These are phyloP conservation scores for Alexandromys oeconomus DNA, from an alignment of 2,797 vertebrate genomes.

Conservation along the genomic window DNA sequence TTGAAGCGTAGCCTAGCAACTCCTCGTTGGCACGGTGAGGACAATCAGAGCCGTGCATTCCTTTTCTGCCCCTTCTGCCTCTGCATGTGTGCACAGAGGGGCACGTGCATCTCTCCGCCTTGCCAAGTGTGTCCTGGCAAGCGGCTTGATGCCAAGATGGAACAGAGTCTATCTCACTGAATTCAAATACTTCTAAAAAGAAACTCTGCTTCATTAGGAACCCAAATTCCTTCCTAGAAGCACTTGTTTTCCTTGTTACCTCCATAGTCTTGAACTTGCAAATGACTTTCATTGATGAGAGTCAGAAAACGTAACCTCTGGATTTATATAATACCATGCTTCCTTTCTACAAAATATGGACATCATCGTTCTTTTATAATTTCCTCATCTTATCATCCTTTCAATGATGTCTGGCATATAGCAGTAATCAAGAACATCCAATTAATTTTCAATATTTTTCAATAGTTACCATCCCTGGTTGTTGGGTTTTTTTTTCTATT, in stretches of 20 bases:
- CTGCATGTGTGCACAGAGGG: no score
- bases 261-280: not conserved
- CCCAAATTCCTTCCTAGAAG: not conserved
- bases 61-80: not conserved
- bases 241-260: not conserved
- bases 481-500: not conserved
- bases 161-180: not conserved
- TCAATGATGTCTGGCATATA: not conserved
- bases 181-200: not conserved
- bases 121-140: not conserved
- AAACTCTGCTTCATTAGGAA: not conserved
- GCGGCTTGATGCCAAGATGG: not conserved
- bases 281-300: not conserved
- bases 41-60: rapidly evolving
- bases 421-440: not conserved
- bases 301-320: not conserved
- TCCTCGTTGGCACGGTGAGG: rapidly evolving
- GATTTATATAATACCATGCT: rapidly evolving
- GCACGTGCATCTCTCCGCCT: not conserved
- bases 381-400: not conserved
- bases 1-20: rapidly evolving
- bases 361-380: not conserved
- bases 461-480: not conserved
- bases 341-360: not conserved
- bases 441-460: not conserved